Evolutionary conservation across 2,888 invertebrate species (phyloP).

Genomic region (Philopedon plagiatum): DNA sequence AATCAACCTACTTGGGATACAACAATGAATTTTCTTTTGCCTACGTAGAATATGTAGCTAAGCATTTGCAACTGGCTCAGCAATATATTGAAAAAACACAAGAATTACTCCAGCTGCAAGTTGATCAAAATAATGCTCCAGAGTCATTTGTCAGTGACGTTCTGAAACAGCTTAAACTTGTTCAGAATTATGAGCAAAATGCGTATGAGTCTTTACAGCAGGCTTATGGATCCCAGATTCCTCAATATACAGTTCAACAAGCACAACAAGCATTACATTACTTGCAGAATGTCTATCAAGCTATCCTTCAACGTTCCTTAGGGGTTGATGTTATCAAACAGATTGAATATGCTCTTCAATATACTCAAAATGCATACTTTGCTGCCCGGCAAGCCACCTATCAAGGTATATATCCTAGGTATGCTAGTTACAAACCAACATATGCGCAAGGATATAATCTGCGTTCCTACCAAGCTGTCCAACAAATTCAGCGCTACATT

Average conservation of each 20-base stretch:
- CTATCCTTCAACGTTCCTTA: background rate
- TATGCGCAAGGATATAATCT: background rate
- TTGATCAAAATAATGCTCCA: background rate
- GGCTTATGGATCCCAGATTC: background rate
- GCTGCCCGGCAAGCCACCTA: background rate
- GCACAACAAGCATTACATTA: background rate
- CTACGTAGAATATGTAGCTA: background rate
- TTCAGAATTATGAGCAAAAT: slow-evolving; percentile 16
- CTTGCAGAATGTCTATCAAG: slow-evolving; percentile 15
- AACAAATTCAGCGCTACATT: slow-evolving; percentile 12
- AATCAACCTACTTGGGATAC: background rate
- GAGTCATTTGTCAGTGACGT: background rate
- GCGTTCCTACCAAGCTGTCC: background rate
- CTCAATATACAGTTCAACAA: background rate
- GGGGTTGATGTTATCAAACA: background rate
- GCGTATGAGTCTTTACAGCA: background rate
- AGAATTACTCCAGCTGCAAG: background rate
- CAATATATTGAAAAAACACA: slow-evolving; percentile 28
- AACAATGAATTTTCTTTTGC: background rate
- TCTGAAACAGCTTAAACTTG: slow-evolving; percentile 19
- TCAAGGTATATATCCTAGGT: background rate
- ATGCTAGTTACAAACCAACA: background rate
- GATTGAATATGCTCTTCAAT: slow-evolving; percentile 18
- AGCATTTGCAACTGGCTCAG: slow-evolving; percentile 30
- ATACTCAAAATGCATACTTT: slow-evolving; percentile 2